phyloP scores from a whole-genome alignment of 1,140 invertebrate genomes.

The Mycetomoellerius zeteki region DNA sequence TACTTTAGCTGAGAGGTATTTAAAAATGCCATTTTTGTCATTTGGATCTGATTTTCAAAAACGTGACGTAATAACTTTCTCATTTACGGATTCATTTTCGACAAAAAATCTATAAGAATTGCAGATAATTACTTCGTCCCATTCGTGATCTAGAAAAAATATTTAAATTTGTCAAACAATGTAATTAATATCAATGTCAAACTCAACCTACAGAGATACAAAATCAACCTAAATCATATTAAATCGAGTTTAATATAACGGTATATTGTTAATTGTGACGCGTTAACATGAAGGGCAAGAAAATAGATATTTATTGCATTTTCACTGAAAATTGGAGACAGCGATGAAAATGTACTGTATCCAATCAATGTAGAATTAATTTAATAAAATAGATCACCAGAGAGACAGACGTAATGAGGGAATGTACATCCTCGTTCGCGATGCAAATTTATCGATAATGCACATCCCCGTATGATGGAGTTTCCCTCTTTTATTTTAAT shows the following conservation, averaged over 20 bases:
- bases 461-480: background rate
- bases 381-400: background rate
- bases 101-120: no score
- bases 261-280: background rate
- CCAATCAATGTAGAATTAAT: slow-evolving; percentile 40
- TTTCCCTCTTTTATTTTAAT: slow-evolving; percentile 9
- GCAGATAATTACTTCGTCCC: no score
- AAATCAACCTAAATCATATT: background rate
- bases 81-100: no score
- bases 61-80: no score
- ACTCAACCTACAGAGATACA: no score
- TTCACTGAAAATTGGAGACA: slow-evolving; percentile 1
- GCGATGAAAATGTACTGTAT: background rate
- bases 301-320: slow-evolving; percentile 13
- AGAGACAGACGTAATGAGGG: slow-evolving; percentile 12
- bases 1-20: no score
- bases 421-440: background rate
- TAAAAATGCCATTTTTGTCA: no score
- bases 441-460: slow-evolving; percentile 43
- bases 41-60: no score
- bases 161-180: no score
- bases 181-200: slow-evolving; percentile 6
- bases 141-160: no score
- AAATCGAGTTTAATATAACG: background rate
- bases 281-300: background rate